These are phyloP conservation scores for Lucifuga dentata DNA, from an alignment of 2,113 vertebrate genomes.

Conservation along the genomic window DNA sequence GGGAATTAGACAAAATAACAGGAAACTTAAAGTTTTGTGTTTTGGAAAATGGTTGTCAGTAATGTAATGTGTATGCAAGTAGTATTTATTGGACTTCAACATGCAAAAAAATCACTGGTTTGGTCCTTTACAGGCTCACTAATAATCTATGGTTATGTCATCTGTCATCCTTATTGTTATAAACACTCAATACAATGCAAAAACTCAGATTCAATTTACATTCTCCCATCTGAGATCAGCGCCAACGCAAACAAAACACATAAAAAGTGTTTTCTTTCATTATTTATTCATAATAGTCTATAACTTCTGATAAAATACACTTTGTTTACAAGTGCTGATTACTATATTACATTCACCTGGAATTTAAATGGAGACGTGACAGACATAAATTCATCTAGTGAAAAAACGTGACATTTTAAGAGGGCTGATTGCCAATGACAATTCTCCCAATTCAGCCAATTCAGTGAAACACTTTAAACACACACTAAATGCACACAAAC, in stretches of 20 bases:
- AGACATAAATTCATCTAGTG: slow-evolving; percentile 57
- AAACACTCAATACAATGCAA: too few species aligned
- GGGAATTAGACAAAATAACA: too few species aligned
- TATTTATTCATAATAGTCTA: slow-evolving; percentile 81
- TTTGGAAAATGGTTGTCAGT: too few species aligned
- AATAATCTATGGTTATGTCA: too few species aligned
- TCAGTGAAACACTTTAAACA: slow-evolving; percentile 19
- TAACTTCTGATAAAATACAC: slow-evolving; percentile 83
- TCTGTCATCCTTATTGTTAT: too few species aligned
- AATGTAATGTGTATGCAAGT: too few species aligned
- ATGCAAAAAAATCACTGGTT: too few species aligned
- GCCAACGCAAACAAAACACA: background rate
- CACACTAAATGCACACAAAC: slow-evolving; percentile 38
- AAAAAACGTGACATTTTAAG: slow-evolving; percentile 46
- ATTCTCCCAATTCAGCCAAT: background rate
- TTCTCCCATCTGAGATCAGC: slow-evolving; percentile 43
- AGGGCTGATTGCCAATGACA: slow-evolving; percentile 14
- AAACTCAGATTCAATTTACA: too few species aligned
- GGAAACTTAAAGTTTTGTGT: too few species aligned
- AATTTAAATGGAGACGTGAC: slow-evolving; percentile 76
- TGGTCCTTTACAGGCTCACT: too few species aligned
- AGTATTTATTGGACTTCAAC: too few species aligned
- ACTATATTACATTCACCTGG: slow-evolving; percentile 84
- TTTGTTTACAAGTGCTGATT: slow-evolving; percentile 86
- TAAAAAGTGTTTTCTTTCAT: slow-evolving; percentile 67